Conservation (phyloP, 2,888 invertebrate genomes). For the Ethmia dodecea region DNA sequence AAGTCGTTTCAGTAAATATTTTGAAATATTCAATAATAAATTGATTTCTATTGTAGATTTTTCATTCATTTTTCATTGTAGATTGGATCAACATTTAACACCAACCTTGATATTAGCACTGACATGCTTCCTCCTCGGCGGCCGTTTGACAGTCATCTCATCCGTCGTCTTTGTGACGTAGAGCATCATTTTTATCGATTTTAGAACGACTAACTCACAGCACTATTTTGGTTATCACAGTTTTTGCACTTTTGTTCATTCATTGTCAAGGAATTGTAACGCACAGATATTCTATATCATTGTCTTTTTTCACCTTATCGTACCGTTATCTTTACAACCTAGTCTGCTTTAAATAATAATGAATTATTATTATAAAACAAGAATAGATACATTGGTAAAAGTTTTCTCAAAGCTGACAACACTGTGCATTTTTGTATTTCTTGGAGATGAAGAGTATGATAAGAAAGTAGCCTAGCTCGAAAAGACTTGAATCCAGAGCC, state of each 20-base stretch:
- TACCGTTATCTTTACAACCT: too few relatives aligned
- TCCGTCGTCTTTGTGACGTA: constrained; percentile 54
- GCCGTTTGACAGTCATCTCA: constrained; percentile 54
- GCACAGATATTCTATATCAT: too few relatives aligned
- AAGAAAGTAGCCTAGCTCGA: too few relatives aligned
- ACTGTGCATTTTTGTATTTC: too few relatives aligned
- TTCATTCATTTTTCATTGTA: background rate
- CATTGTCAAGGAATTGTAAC: too few relatives aligned
- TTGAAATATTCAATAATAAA: background rate
- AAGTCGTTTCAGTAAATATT: background rate
- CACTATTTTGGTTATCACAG: constrained; percentile 25
- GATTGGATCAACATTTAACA: constrained; percentile 1
- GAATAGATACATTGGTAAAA: too few relatives aligned
- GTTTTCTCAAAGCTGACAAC: too few relatives aligned
- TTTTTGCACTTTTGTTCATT: constrained; percentile 22
- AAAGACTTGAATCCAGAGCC: too few relatives aligned
- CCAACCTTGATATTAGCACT: constrained; percentile 69
- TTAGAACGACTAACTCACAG: constrained; percentile 16
- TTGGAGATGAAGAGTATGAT: too few relatives aligned
- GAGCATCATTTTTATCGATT: constrained; percentile 53
- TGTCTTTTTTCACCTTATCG: too few relatives aligned
- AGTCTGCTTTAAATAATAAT: too few relatives aligned
- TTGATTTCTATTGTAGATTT: background rate
- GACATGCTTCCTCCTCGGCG: constrained; percentile 55
- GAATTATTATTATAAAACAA: too few relatives aligned